Base-by-base conservation (phyloP, 2,113 vertebrate species). In the Sisor rabdophorus region DNA sequence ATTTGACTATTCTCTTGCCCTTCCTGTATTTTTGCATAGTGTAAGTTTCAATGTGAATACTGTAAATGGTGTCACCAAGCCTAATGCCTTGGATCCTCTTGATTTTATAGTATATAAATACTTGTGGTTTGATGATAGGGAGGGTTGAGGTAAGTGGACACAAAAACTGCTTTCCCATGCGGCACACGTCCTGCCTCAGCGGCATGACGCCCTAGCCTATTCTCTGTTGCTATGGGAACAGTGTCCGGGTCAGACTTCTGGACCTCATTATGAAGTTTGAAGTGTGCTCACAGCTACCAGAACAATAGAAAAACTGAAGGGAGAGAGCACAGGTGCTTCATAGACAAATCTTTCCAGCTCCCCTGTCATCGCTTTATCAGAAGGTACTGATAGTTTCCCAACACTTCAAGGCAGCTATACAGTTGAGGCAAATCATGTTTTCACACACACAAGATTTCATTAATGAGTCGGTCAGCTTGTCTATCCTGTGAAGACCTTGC, bases 211-310 rank as follows among this genome's bases (percentile, higher is more conserved):
- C 91, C 92, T 84, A 89, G 83, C 84, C 87, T 85, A 85, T 71
- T 86, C 86, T 89, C 87, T 84, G 93, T 91, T 94, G 88, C 92
- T 89, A 84, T 90, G 92, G 90, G 80, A 88, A 94, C 89, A 64
- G 73, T 86, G 83, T 88, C 83, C 81, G 84, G 86, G 84, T 86
- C 88, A 88, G 84, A 83, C 84, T 86, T 86, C 80, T 85, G 86
- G 87, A 73, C 85, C 44, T 81, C 84, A 75, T 88, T 87, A 61
- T 79, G 54, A 81, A 82, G 76, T 84, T 80, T 79, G 78, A 52
- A 77, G 36, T 81, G 60, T 71, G 77, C 73, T 72, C 73, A 53
- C 47, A 0, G 64, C 54, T 56, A 56, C 50, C 64, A 32, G 65
- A 52, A 63, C 75, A 28, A 63, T 55, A 36, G 65, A 77, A 76